Percentiles rank a stretch among this genome's conserved stretches.
These are phyloP conservation scores for Aramus guarauna DNA, from an alignment of 2,113 vertebrate genomes.

Conservation along the genomic window DNA sequence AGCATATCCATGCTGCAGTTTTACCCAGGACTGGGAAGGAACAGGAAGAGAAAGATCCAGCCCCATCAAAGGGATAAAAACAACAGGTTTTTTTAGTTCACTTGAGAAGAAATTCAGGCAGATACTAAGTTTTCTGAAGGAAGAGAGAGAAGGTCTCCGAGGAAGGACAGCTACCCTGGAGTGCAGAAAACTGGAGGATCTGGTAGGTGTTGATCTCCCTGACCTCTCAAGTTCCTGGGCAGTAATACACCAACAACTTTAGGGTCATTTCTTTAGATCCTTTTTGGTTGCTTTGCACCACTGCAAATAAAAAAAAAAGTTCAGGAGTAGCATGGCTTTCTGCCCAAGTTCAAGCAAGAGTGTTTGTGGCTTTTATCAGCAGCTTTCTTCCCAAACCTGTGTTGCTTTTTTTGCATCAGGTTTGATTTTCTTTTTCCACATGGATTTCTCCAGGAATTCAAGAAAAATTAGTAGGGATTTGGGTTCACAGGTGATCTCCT, in stretches of 20 bases:
- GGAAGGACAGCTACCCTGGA: not conserved
- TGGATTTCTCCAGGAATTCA: not conserved
- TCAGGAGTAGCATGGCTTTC: not conserved
- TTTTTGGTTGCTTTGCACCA: not conserved
- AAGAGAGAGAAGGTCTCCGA: not conserved
- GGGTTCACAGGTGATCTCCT: not conserved
- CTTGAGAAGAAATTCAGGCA: not conserved
- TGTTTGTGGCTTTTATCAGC: not conserved
- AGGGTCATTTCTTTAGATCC: not conserved
- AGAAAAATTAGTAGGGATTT: not conserved
- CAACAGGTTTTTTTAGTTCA: not conserved
- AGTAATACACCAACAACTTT: rapidly evolving
- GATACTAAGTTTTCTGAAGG: not conserved
- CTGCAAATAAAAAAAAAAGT: too few relatives aligned
- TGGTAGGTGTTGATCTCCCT: not conserved
- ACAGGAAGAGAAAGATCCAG: not conserved
- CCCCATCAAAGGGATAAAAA: not conserved
- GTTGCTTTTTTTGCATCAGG: too few relatives aligned
- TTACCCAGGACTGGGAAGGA: not conserved
- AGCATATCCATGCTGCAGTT: rapidly evolving
- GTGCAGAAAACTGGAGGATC: not conserved
- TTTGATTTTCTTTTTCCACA: not conserved
- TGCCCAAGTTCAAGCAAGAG: too few relatives aligned
- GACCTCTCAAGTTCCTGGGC: not conserved
- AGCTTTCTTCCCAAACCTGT: not conserved